phyloP scores from a whole-genome alignment of 1,140 invertebrate species.

The Mycetomoellerius zeteki region DNA sequence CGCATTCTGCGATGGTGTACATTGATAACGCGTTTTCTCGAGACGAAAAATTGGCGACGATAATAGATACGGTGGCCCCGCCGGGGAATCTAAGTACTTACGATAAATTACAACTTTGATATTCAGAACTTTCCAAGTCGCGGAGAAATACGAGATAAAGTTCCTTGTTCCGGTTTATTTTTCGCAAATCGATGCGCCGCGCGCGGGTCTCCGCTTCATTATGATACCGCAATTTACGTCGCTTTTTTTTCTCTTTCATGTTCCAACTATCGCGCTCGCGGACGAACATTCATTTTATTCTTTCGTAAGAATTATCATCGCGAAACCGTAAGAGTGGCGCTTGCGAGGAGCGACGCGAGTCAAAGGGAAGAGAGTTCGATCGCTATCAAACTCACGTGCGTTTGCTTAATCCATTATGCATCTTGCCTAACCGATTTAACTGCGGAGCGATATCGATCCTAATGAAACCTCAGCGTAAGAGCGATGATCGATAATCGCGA shows the following conservation, averaged over 20 bases:
- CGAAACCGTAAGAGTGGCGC: neutral
- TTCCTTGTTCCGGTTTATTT: conserved; percentile 44
- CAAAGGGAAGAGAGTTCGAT: conserved; percentile 17
- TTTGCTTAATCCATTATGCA: conserved; percentile 60
- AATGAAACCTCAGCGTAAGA: conserved; percentile 56
- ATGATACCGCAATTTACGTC: conserved; percentile 44
- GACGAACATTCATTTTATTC: conserved; percentile 18
- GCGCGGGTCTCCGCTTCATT: neutral
- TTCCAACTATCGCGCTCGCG: neutral
- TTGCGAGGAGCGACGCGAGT: neutral
- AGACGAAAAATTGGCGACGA: conserved; percentile 45
- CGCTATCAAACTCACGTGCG: conserved; percentile 50
- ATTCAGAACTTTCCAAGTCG: conserved; percentile 49
- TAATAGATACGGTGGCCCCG: conserved; percentile 45
- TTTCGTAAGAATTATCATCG: conserved; percentile 27
- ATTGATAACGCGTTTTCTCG: conserved; percentile 19
- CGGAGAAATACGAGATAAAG: conserved; percentile 57
- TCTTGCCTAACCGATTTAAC: conserved; percentile 57
- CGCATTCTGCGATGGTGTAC: conserved; percentile 3
- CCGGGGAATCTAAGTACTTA: conserved; percentile 39
- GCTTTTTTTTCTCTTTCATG: neutral
- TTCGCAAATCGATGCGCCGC: conserved; percentile 43
- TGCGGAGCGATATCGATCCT: conserved; percentile 46
- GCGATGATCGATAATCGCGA: conserved; percentile 61
- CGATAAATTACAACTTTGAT: conserved; percentile 62